phyloP scores from a whole-genome alignment of 2,113 vertebrate genomes.

The Pungitius pungitius region DNA sequence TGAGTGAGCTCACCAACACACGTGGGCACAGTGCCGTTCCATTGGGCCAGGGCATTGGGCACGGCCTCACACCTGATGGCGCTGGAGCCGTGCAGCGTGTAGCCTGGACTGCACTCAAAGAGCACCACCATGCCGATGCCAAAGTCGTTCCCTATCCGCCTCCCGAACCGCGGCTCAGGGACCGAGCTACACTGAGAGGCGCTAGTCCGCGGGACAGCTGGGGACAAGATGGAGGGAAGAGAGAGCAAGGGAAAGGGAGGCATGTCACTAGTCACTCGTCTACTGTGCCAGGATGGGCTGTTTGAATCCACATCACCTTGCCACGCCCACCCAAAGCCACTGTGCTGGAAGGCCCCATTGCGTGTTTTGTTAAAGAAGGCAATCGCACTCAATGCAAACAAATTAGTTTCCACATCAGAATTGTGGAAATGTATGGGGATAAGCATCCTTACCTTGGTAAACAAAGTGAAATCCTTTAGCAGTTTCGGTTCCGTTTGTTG shows the following conservation, averaged over 20 bases:
- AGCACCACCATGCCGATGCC: slow-evolving; percentile 90
- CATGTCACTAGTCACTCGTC: slow-evolving; percentile 59
- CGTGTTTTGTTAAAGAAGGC: slow-evolving; percentile 4
- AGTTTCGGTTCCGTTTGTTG: slow-evolving; percentile 90
- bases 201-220: slow-evolving; percentile 97
- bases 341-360: slow-evolving; percentile 36
- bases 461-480: slow-evolving; percentile 99
- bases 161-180: slow-evolving; percentile 96
- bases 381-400: slow-evolving; percentile 19
- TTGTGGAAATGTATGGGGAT: not conserved
- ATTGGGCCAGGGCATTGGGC: slow-evolving; percentile 93
- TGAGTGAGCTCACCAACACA: slow-evolving; percentile 88
- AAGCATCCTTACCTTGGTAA: slow-evolving; percentile 90
- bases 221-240: slow-evolving; percentile 38
- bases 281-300: slow-evolving; percentile 50
- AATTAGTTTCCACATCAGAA: slow-evolving; percentile 7
- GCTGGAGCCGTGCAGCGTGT: slow-evolving; percentile 89
- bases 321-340: slow-evolving; percentile 26
- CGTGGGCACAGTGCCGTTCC: slow-evolving; percentile 96
- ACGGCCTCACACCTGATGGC: slow-evolving; percentile 95
- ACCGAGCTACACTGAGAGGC: slow-evolving; percentile 96
- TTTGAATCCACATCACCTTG: slow-evolving; percentile 45
- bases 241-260: slow-evolving; percentile 38
- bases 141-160: slow-evolving; percentile 96
- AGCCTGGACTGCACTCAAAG: slow-evolving; percentile 97